phyloP scores from a whole-genome alignment of 2,113 vertebrate genomes.

The Haliaeetus leucogaster region DNA sequence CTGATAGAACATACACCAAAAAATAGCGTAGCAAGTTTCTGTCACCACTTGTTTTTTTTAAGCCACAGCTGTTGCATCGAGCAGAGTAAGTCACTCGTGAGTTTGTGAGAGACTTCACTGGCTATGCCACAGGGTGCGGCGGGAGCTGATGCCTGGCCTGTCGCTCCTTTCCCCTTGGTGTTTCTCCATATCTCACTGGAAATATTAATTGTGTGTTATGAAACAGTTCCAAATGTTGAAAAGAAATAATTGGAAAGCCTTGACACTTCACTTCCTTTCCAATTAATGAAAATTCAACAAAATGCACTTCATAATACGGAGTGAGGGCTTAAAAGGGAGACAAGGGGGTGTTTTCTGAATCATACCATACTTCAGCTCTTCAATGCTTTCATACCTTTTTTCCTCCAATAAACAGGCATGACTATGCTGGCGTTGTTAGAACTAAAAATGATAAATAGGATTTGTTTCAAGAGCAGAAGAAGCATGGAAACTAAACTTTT shows the following conservation, averaged over 20 bases:
- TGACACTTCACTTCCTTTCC: not conserved
- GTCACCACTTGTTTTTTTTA: not conserved
- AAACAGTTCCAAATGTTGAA: not conserved
- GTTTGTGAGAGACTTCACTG: not conserved
- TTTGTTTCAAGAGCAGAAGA: not conserved
- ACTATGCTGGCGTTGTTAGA: not conserved
- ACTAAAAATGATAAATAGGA: not conserved
- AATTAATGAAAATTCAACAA: not conserved
- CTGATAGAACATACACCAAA: not conserved
- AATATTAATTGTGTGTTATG: not conserved
- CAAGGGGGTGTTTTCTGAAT: not conserved
- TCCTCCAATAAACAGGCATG: not conserved
- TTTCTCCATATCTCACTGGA: not conserved
- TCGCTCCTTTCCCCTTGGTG: not conserved
- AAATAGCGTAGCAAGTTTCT: not conserved
- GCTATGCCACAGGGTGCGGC: accelerated
- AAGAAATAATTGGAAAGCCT: not conserved
- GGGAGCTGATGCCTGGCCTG: not conserved
- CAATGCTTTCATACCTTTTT: not conserved
- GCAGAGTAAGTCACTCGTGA: not conserved
- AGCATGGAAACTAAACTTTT: not conserved
- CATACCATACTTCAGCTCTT: not conserved
- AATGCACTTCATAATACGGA: not conserved
- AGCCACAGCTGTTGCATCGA: not conserved
- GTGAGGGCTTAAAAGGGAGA: not conserved